phyloP scores from a whole-genome alignment of 2,888 invertebrate species.

The Catocala sponsa region DNA sequence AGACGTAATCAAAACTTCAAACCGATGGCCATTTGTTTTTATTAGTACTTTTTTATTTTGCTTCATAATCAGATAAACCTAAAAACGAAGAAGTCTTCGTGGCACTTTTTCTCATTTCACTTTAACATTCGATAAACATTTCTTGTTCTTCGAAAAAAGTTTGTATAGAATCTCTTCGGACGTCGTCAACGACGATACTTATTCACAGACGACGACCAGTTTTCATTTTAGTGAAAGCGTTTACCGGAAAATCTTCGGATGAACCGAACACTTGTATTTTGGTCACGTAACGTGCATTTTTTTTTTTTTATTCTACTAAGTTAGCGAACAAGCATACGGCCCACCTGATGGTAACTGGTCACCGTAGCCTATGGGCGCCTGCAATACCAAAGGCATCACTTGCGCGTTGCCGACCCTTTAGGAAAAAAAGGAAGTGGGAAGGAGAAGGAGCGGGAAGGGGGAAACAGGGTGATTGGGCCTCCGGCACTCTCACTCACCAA shows the following conservation, averaged over 20 bases:
- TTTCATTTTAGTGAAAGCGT: slow-evolving; percentile 38
- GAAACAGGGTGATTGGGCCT: too few relatives aligned
- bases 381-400: too few relatives aligned
- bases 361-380: too few relatives aligned
- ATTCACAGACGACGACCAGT: slow-evolving; percentile 21
- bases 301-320: too few relatives aligned
- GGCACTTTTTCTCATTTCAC: too few relatives aligned
- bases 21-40: background rate
- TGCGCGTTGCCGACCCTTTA: too few relatives aligned
- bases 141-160: slow-evolving; percentile 6
- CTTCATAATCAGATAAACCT: background rate
- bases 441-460: too few relatives aligned
- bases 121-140: background rate
- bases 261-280: slow-evolving; percentile 38
- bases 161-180: slow-evolving; percentile 10
- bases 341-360: too few relatives aligned
- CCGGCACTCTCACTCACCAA: too few relatives aligned
- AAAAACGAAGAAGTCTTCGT: background rate
- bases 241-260: slow-evolving; percentile 40
- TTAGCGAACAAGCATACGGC: too few relatives aligned
- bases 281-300: slow-evolving; percentile 48
- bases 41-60: background rate
- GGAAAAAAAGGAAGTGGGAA: too few relatives aligned
- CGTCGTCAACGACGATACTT: slow-evolving; percentile 15
- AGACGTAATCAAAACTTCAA: background rate